These are phyloP conservation scores for Drosophila neotestacea DNA, from an alignment of 2,888 invertebrate species.

Conservation along the genomic window DNA sequence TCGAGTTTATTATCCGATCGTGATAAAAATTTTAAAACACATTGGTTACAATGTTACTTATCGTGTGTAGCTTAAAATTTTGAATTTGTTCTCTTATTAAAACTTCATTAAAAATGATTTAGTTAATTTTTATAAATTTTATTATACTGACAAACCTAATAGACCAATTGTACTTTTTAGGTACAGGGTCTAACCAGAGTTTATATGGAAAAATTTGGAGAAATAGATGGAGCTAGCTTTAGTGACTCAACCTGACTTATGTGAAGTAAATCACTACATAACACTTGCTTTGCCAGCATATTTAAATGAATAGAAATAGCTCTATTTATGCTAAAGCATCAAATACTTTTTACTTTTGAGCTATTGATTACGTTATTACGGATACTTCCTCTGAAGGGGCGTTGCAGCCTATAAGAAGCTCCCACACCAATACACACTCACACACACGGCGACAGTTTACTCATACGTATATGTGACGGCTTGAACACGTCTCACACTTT, in stretches of 20 bases:
- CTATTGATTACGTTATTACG: constrained; percentile 39
- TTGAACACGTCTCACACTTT: constrained; percentile 59
- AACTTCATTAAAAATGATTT: no score
- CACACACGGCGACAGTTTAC: constrained; percentile 29
- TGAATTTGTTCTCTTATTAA: no score
- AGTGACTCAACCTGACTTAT: neutral
- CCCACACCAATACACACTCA: constrained; percentile 12
- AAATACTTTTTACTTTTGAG: constrained; percentile 1
- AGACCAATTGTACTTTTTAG: neutral
- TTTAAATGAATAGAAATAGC: neutral
- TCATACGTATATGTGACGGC: constrained; percentile 42
- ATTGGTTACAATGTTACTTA: no score
- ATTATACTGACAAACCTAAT: neutral
- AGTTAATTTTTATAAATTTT: no score
- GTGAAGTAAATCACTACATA: neutral
- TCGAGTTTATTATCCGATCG: no score
- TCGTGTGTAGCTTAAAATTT: no score
- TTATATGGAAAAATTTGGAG: neutral
- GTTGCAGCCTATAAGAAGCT: constrained; percentile 35
- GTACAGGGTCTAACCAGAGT: neutral
- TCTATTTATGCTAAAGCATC: neutral
- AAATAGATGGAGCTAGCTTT: neutral
- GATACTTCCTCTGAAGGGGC: constrained; percentile 44
- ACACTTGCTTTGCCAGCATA: neutral
- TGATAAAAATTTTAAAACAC: no score